Evolutionary conservation across 2,113 vertebrate species (phyloP).

Genomic region (Urocynchramus pylzowi): DNA sequence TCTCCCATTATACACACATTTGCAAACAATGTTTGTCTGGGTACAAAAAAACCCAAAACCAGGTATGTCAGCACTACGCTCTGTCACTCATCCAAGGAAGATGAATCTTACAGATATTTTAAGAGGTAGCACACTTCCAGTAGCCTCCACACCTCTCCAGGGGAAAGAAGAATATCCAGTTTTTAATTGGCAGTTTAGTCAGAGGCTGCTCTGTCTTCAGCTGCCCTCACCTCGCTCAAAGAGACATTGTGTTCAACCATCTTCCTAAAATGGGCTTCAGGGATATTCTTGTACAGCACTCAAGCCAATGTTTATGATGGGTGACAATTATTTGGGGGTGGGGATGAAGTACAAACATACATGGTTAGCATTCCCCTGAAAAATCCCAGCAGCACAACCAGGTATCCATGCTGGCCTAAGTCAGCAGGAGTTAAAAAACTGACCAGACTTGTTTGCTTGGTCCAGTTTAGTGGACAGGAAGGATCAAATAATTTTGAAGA

Average conservation of each 20-base stretch:
- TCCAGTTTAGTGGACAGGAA: background rate
- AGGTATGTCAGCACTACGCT: background rate
- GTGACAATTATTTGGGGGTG: background rate
- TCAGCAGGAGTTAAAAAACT: background rate
- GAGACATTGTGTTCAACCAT: background rate
- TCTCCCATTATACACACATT: background rate
- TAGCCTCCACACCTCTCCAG: background rate
- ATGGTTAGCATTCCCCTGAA: background rate
- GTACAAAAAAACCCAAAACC: background rate
- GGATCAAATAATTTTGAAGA: background rate
- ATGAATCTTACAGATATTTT: background rate
- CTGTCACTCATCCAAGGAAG: background rate
- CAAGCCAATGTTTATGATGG: background rate
- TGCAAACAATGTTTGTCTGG: background rate
- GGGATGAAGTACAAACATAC: background rate
- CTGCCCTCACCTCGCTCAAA: conserved; percentile 29
- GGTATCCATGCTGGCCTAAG: background rate
- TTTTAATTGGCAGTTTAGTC: conserved; percentile 59
- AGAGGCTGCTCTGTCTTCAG: background rate
- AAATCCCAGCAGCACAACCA: background rate
- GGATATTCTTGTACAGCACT: background rate
- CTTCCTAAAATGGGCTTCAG: conserved; percentile 14
- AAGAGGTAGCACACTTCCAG: conserved; percentile 6
- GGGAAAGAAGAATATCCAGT: conserved; percentile 51
- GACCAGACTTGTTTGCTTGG: background rate